Evolutionary conservation across 2,888 invertebrate species (phyloP), one percentile per base, ranked within the genome.

Genomic region (Atethmia centrago): DNA sequence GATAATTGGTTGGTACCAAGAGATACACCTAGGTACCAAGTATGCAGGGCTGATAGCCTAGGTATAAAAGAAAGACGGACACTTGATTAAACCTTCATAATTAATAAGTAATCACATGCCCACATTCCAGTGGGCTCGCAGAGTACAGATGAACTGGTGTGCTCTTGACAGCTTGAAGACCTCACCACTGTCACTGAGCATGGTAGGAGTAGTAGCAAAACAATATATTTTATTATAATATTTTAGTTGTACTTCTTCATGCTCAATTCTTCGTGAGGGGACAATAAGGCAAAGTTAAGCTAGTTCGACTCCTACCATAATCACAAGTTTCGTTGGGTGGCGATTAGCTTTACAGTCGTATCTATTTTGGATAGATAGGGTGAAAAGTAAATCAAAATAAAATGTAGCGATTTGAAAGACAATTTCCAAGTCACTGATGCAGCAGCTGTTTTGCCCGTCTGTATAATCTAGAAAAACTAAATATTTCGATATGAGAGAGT

Each of bases 101-200:
- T 82, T 79, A 82, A 79, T 83, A 83, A 83, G 79, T 80, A 80
- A 73, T 82, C 72, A 83, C 58, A 51, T 55, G 68, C 73, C 80
- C 68, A 83, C 82, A 82, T 82, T 83, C 82, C 82, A 61, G 59
- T 5, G 67, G 47, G 53, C 77, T 78, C 70, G 65, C 82, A 55
- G 80, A 55, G 68, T 81, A 36, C 83, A 63, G 84, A 87, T 87
- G 83, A 86, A 85, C 88, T 88, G 88, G 89, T 85, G 86, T 81
- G 85, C 82, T 86, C 81, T 74, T 90, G 90, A 91, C 91, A 89
- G 88, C 80, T 79, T 87, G 88, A 74, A 84, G 88, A 87, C 87
- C 88, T 86, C 85, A 83, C 86, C 87, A 88, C 88, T 94, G 91
- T 89, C 89, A 88, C 84, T 90, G 90, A 88, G 85, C 84, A 80